These are phyloP conservation scores for Ornithoptera alexandrae DNA, from an alignment of 2,888 invertebrate species.

Conservation along the genomic window DNA sequence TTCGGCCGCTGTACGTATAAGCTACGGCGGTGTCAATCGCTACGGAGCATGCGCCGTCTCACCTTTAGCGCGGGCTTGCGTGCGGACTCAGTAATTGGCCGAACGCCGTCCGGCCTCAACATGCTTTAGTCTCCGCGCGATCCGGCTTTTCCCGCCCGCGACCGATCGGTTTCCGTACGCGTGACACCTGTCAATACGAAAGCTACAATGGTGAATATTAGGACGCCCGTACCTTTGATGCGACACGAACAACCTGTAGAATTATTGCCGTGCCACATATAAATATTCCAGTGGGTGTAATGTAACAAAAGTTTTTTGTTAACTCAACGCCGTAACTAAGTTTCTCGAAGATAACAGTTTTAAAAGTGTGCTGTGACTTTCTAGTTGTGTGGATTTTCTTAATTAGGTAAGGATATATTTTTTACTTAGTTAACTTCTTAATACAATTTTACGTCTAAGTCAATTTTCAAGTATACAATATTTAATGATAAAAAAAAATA, in stretches of 20 bases:
- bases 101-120: slow-evolving; percentile 51
- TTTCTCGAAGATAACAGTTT: slow-evolving; percentile 14
- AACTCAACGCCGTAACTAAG: slow-evolving; percentile 16
- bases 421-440: neutral
- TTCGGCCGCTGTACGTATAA: slow-evolving; percentile 43
- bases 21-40: slow-evolving; percentile 65
- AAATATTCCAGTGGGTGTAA: slow-evolving; percentile 28
- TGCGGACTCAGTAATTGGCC: slow-evolving; percentile 72
- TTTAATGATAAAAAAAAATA: no score
- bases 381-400: slow-evolving; percentile 31
- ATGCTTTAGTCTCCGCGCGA: slow-evolving; percentile 37
- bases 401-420: slow-evolving; percentile 28
- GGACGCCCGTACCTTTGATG: slow-evolving; percentile 30
- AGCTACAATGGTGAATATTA: slow-evolving; percentile 40
- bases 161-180: slow-evolving; percentile 38
- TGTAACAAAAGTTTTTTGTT: slow-evolving; percentile 24
- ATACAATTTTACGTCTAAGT: no score
- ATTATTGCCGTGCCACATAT: slow-evolving; percentile 9
- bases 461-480: no score
- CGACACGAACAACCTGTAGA: slow-evolving; percentile 10
- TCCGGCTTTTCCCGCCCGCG: slow-evolving; percentile 37
- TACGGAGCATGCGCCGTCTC: slow-evolving; percentile 62
- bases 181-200: slow-evolving; percentile 41
- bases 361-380: slow-evolving; percentile 28
- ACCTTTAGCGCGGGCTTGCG: slow-evolving; percentile 54